Conservation (phyloP, 2,888 invertebrate species). For the Cataglyphis rosenhaueri region DNA sequence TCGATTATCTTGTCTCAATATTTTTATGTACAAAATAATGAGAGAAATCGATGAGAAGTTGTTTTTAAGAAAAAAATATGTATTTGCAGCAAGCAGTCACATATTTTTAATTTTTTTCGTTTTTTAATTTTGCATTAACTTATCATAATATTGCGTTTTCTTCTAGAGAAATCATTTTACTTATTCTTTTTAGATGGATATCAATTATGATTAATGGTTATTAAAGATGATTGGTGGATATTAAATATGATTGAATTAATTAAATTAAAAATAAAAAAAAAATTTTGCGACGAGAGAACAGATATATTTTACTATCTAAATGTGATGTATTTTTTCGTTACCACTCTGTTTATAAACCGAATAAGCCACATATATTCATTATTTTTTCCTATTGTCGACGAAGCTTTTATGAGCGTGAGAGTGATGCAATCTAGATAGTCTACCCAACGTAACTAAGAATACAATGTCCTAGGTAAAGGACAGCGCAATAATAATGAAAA, state of each 20-base stretch:
- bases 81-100: no score
- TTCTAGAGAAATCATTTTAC: neutral
- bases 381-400: conserved; percentile 70
- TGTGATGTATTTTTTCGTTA: neutral
- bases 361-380: neutral
- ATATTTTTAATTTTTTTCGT: no score
- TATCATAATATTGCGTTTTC: neutral
- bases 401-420: conserved; percentile 41
- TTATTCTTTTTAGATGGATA: neutral
- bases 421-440: conserved; percentile 70
- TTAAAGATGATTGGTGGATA: neutral
- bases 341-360: neutral
- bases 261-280: conserved; percentile 6
- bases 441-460: conserved; percentile 69
- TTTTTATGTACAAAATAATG: no score
- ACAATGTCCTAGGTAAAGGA: conserved; percentile 81
- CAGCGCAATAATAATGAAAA: conserved; percentile 71
- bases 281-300: neutral
- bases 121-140: conserved; percentile 1
- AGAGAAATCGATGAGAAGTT: no score
- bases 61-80: no score
- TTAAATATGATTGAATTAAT: neutral
- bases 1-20: no score
- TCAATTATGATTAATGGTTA: neutral
- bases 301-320: neutral